Conservation (phyloP, 2,888 invertebrate genomes). For the Galeopsomyia nigrocyanea region DNA sequence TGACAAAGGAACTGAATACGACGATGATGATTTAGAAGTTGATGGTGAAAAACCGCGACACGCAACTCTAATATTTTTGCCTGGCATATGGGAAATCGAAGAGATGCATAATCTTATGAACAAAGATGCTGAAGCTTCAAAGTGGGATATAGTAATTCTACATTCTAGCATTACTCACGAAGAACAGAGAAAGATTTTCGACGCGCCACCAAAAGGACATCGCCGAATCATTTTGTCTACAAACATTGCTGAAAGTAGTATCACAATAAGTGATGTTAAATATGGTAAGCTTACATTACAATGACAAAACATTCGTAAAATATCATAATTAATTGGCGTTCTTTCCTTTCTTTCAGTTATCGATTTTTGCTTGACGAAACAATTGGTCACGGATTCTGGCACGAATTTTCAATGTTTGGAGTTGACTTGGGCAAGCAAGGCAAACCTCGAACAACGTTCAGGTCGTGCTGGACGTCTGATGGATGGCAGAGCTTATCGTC, state of each 20-base stretch:
- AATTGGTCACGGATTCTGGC: conserved; percentile 79
- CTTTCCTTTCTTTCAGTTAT: conserved; percentile 77
- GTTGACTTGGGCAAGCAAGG: conserved; percentile 89
- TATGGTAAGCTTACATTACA: conserved; percentile 73
- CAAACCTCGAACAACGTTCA: conserved; percentile 89
- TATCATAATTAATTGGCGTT: not conserved
- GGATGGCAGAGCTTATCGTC: conserved; percentile 87
- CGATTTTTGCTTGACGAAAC: conserved; percentile 94
- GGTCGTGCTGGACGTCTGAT: conserved; percentile 93
- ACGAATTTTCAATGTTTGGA: conserved; percentile 86
- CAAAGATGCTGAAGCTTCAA: conserved; percentile 54
- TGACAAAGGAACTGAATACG: conserved; percentile 61
- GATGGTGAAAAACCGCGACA: conserved; percentile 67
- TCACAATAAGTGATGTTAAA: conserved; percentile 89
- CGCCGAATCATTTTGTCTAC: conserved; percentile 91
- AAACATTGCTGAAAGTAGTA: conserved; percentile 93
- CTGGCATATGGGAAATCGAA: conserved; percentile 89
- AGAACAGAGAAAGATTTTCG: conserved; percentile 79
- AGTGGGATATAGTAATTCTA: conserved; percentile 75
- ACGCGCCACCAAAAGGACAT: conserved; percentile 73
- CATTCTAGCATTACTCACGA: conserved; percentile 85
- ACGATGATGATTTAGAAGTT: conserved; percentile 54
- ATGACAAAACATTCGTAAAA: not conserved
- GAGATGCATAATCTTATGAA: conserved; percentile 72
- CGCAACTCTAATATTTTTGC: conserved; percentile 90